phyloP scores from a whole-genome alignment of 2,888 invertebrate species.

The Nysson spinosus region DNA sequence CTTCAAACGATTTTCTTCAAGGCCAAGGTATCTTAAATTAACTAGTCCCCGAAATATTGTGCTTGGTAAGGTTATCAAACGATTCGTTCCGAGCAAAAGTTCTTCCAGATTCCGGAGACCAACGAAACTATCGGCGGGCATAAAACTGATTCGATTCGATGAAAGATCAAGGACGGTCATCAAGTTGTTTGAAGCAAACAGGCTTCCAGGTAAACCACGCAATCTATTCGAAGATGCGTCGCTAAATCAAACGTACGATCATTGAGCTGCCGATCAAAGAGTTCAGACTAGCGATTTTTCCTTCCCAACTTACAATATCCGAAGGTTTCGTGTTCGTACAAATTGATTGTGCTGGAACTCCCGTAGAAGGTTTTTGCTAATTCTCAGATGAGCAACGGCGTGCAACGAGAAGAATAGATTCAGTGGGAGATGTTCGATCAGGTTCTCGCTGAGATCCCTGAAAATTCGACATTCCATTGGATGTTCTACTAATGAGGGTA shows the following conservation, averaged over 20 bases:
- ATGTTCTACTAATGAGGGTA: neutral
- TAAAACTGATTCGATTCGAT: conserved; percentile 84
- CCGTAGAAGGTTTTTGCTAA: conserved; percentile 69
- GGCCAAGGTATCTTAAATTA: conserved; percentile 81
- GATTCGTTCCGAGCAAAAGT: conserved; percentile 84
- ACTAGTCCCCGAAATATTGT: conserved; percentile 81
- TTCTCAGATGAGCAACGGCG: conserved; percentile 66
- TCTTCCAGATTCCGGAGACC: conserved; percentile 82
- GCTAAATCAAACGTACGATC: conserved; percentile 51
- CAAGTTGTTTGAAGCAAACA: conserved; percentile 77
- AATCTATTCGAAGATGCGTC: conserved; percentile 84
- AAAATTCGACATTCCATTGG: conserved; percentile 29
- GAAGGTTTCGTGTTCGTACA: conserved; percentile 66
- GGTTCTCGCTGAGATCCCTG: conserved; percentile 72
- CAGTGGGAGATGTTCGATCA: conserved; percentile 71
- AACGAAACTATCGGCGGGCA: conserved; percentile 82
- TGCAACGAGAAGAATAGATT: conserved; percentile 71
- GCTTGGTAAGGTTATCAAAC: conserved; percentile 80
- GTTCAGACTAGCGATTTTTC: neutral
- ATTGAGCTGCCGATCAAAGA: neutral
- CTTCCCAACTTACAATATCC: conserved; percentile 73
- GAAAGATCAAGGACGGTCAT: conserved; percentile 83
- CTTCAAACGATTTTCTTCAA: conserved; percentile 83
- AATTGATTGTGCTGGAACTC: conserved; percentile 71
- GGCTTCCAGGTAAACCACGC: conserved; percentile 80